phyloP scores from a whole-genome alignment of 2,113 vertebrate species.

The Gorsachius goisagi region DNA sequence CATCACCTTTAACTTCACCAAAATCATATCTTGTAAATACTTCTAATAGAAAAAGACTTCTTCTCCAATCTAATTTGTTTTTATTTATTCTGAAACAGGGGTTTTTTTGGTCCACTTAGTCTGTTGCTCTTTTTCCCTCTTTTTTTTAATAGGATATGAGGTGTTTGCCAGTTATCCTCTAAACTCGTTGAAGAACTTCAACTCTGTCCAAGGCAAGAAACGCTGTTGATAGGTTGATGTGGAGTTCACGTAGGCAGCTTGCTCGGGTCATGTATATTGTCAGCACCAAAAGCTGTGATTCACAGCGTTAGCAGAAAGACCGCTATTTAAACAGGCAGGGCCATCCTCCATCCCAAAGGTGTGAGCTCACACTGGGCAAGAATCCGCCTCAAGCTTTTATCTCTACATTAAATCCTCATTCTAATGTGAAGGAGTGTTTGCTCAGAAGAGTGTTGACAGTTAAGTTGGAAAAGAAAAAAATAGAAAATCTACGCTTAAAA shows the following conservation, averaged over 20 bases:
- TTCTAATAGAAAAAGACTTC: not conserved
- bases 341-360: not conserved
- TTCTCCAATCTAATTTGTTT: not conserved
- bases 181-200: not conserved
- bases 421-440: not conserved
- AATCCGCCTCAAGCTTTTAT: not conserved
- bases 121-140: not conserved
- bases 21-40: not conserved
- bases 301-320: not conserved
- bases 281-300: not conserved
- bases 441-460: not conserved
- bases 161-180: not conserved
- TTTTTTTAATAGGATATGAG: not conserved
- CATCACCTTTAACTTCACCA: not conserved
- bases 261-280: not conserved
- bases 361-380: not conserved
- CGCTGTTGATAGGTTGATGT: not conserved
- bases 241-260: not conserved
- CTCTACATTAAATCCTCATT: not conserved
- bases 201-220: not conserved
- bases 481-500: not conserved
- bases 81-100: not conserved
- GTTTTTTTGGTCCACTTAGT: not conserved
- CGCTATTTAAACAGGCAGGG: not conserved
- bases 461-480: not conserved